Evolutionary conservation across 2,113 vertebrate species (phyloP), one percentile per base, ranked within the genome.

Genomic region (Boulengerochromis microlepis): DNA sequence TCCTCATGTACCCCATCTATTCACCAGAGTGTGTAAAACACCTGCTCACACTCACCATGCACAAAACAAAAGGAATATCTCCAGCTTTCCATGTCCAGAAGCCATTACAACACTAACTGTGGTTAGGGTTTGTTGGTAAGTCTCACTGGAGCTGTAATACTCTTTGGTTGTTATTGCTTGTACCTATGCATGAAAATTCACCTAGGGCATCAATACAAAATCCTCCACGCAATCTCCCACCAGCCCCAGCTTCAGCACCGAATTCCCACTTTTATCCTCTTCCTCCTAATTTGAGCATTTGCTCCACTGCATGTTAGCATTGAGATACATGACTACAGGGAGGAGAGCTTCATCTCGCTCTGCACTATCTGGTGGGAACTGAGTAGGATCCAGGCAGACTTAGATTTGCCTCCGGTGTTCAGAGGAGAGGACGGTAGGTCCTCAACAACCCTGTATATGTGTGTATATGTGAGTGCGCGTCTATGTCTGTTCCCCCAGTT

Each of bases 131-230:
- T 89, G 85, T 83, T 81, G 81, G 38, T 35, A 12, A 85, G 80
- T 89, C 89, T 93, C 83, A 12, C 56, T 13, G 64, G 87, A 91
- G 90, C 85, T 69, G 87, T 92, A 82, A 45, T 22, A 53, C 86
- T 87, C 78, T 90, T 81, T 84, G 86, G 64, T 92, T 86, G 90
- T 91, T 93, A 83, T 91, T 94, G 93, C 88, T 91, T 89, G 88
- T 91, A 78, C 74, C 74, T 78, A 83, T 91, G 92, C 94, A 93
- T 93, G 82, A 89, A 92, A 88, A 86, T 42, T 84, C 88, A 89
- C 90, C 87, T 24, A 40, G 56, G 90, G 94, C 93, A 86, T 96
- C 93, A 91, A 94, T 92, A 89, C 88, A 38, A 89, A 89, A 81
- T 61, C 84, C 83, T 61, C 50, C 47, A 15, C 15, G 10, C 86